A percentile compares a stretch with the other conserved stretches of the same genome.
Conservation (phyloP, 2,888 invertebrate species). For the Erynnis tages region DNA sequence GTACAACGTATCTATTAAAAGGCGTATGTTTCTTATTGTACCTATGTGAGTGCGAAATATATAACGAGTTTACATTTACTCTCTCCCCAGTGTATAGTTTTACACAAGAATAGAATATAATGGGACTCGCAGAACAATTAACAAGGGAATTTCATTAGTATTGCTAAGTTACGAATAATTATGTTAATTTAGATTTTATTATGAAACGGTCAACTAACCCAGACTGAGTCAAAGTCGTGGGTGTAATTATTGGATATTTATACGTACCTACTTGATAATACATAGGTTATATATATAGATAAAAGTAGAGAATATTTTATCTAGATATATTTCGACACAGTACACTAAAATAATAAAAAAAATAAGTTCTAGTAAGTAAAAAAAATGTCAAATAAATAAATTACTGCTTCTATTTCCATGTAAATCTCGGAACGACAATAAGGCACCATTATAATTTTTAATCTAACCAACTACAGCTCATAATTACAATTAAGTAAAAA, state of each 20-base stretch:
- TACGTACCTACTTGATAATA: neutral
- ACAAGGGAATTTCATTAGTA: slow-evolving; percentile 1
- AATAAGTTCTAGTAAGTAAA: no score
- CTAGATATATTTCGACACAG: no score
- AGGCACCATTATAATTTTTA: no score
- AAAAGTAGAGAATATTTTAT: no score
- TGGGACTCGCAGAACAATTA: neutral
- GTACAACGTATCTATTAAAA: no score
- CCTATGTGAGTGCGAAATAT: no score
- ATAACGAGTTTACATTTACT: neutral
- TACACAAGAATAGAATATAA: slow-evolving; percentile 10
- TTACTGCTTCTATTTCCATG: no score
- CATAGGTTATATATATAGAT: no score
- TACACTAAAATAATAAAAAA: no score
- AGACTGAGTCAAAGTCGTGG: neutral
- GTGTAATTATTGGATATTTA: neutral
- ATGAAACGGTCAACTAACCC: slow-evolving; percentile 6
- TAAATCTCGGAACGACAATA: slow-evolving; percentile 1
- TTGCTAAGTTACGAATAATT: slow-evolving; percentile 1
- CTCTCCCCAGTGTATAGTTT: neutral
- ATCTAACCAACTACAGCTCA: slow-evolving; percentile 11
- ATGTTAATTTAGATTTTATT: slow-evolving; percentile 6
- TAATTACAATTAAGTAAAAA: slow-evolving; percentile 39
- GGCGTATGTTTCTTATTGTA: no score
- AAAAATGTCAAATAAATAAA: no score